Conservation (phyloP, 1,140 invertebrate species). For the Drosophila varians region DNA sequence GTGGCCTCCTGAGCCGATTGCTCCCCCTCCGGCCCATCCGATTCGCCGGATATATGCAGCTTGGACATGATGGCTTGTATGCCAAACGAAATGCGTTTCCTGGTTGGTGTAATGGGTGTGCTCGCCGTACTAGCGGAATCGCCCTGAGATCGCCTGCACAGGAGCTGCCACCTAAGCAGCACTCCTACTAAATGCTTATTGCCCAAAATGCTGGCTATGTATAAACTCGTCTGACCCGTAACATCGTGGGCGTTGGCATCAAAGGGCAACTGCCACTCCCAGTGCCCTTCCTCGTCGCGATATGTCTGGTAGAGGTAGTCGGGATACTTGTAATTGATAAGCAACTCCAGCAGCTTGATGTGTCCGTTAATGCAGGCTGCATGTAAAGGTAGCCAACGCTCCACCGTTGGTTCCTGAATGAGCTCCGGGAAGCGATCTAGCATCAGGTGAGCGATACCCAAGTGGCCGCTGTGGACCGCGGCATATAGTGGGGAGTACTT, state of each 20-base stretch:
- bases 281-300: constrained; percentile 89
- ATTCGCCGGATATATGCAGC: constrained; percentile 86
- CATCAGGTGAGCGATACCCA: constrained; percentile 91
- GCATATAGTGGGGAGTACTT: constrained; percentile 97
- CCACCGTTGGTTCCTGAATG: constrained; percentile 90
- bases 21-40: constrained; percentile 40
- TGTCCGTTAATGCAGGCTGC: constrained; percentile 96
- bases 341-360: constrained; percentile 88
- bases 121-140: constrained; percentile 38
- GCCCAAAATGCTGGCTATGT: constrained; percentile 93
- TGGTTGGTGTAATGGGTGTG: constrained; percentile 85
- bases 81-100: constrained; percentile 91
- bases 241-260: constrained; percentile 96
- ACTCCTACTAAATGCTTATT: constrained; percentile 92
- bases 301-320: constrained; percentile 87
- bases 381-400: constrained; percentile 96
- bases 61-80: constrained; percentile 94
- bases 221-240: constrained; percentile 94
- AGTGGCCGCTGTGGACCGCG: constrained; percentile 93
- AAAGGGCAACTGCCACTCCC: constrained; percentile 94
- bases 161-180: constrained; percentile 90
- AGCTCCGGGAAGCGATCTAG: constrained; percentile 89
- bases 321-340: constrained; percentile 94
- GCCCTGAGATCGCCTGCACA: constrained; percentile 86
- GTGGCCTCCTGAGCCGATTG: constrained; percentile 76